phyloP scores from a whole-genome alignment of 2,797 vertebrate genomes.

The Oophaga sylvatica region DNA sequence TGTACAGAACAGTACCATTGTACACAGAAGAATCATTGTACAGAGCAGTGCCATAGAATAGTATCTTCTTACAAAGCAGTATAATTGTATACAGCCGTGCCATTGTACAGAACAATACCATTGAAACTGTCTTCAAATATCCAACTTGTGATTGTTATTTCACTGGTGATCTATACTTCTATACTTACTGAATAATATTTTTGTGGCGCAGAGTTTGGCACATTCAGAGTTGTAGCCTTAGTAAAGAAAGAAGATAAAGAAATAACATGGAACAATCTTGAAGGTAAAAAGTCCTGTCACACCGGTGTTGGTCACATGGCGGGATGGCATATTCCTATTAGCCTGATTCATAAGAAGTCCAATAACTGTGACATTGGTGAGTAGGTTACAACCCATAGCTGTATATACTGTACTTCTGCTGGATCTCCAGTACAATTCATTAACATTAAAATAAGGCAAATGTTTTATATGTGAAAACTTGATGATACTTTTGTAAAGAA shows the following conservation, averaged over 20 bases:
- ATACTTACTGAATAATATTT: background rate
- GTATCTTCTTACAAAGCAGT: too few species aligned
- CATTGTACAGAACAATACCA: too few species aligned
- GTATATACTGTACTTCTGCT: too few species aligned
- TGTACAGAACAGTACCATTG: too few species aligned
- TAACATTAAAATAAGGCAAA: too few species aligned
- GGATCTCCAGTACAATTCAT: too few species aligned
- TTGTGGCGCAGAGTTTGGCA: slow-evolving; percentile 56
- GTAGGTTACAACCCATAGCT: slow-evolving; percentile 48
- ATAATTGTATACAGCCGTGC: too few species aligned
- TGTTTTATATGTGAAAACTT: too few species aligned
- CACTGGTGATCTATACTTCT: background rate
- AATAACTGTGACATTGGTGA: slow-evolving; percentile 81
- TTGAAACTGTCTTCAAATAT: background rate
- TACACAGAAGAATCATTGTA: too few species aligned
- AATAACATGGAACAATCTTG: slow-evolving; percentile 73
- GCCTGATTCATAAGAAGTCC: slow-evolving; percentile 70
- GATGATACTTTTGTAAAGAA: too few species aligned
- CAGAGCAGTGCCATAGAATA: too few species aligned
- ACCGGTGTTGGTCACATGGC: slow-evolving; percentile 82
- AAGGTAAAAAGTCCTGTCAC: slow-evolving; percentile 85
- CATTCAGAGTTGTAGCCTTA: slow-evolving; percentile 73
- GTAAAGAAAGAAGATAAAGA: slow-evolving; percentile 63
- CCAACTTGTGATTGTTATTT: background rate
- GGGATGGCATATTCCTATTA: slow-evolving; percentile 91